Evolutionary conservation across 1,140 invertebrate genomes (phyloP).

Genomic region (Cryptotermes secundus): DNA sequence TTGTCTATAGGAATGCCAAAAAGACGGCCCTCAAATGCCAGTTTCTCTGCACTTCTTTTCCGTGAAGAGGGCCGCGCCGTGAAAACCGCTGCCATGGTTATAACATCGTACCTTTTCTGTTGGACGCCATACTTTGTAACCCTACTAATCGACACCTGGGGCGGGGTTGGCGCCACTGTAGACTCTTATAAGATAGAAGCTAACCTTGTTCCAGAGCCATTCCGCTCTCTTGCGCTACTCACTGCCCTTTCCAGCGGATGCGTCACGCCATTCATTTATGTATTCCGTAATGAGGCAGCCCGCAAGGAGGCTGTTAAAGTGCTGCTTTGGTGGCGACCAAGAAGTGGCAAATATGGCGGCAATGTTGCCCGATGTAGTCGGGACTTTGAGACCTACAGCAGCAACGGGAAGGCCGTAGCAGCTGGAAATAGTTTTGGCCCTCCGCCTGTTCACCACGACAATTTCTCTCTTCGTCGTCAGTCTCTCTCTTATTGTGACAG

Average conservation of each 20-base stretch:
- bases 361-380: background rate
- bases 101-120: constrained; percentile 55
- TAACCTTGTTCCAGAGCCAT: constrained; percentile 44
- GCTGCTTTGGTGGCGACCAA: constrained; percentile 40
- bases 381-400: constrained; percentile 26
- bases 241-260: constrained; percentile 40
- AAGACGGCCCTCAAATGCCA: constrained; percentile 46
- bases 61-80: constrained; percentile 58
- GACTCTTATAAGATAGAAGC: constrained; percentile 34
- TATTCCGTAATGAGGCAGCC: constrained; percentile 51
- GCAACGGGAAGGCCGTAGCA: background rate
- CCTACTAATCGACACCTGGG: constrained; percentile 40
- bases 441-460: background rate
- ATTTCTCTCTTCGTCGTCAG: constrained; percentile 35
- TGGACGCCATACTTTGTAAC: constrained; percentile 56
- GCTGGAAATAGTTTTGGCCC: background rate
- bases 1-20: background rate
- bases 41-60: constrained; percentile 49
- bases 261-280: constrained; percentile 58
- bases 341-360: constrained; percentile 26
- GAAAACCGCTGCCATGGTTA: constrained; percentile 55
- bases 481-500: constrained; percentile 40
- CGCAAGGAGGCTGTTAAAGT: constrained; percentile 48
- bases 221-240: constrained; percentile 34
- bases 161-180: background rate